A percentile compares a stretch with the other conserved stretches of the same genome.
phyloP scores from a whole-genome alignment of 2,888 invertebrate genomes.

The Notocelia uddmanniana region DNA sequence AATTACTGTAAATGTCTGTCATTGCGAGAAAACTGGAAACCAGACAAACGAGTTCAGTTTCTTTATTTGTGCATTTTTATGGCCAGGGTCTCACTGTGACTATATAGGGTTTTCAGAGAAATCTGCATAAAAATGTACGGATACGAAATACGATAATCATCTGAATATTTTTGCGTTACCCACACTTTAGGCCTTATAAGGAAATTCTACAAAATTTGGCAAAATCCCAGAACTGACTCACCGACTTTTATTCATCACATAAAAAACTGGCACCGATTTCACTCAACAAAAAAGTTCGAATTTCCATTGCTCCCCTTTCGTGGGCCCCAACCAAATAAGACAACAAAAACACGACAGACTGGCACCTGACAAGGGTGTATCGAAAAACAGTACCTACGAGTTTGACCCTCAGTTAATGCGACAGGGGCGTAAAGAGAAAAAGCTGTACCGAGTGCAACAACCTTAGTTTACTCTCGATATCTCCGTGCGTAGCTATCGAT shows the following conservation, averaged over 20 bases:
- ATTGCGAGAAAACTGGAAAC: slow-evolving; percentile 39
- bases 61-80: slow-evolving; percentile 33
- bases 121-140: slow-evolving; percentile 18
- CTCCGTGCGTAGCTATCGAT: slow-evolving; percentile 70
- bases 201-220: slow-evolving; percentile 10
- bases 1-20: slow-evolving; percentile 36
- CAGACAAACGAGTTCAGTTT: slow-evolving; percentile 29
- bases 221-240: slow-evolving; percentile 6
- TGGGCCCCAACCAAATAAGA: slow-evolving; percentile 9
- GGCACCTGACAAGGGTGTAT: slow-evolving; percentile 15
- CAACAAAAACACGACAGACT: slow-evolving; percentile 16
- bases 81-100: slow-evolving; percentile 2
- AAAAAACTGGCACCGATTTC: slow-evolving; percentile 10
- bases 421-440: slow-evolving; percentile 46
- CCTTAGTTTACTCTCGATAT: slow-evolving; percentile 54
- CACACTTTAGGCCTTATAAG: slow-evolving; percentile 8
- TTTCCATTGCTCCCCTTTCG: slow-evolving; percentile 23
- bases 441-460: slow-evolving; percentile 55
- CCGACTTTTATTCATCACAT: slow-evolving; percentile 7
- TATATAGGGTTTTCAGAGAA: slow-evolving; percentile 23
- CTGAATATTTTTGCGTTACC: slow-evolving; percentile 17
- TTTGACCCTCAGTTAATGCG: slow-evolving; percentile 1
- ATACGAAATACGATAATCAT: slow-evolving; percentile 16
- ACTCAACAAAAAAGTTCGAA: slow-evolving; percentile 4
- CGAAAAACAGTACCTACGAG: neutral